Percentiles rank a stretch among this genome's conserved stretches.
phyloP scores from a whole-genome alignment of 2,113 vertebrate species.

The Cygnus buccinator region DNA sequence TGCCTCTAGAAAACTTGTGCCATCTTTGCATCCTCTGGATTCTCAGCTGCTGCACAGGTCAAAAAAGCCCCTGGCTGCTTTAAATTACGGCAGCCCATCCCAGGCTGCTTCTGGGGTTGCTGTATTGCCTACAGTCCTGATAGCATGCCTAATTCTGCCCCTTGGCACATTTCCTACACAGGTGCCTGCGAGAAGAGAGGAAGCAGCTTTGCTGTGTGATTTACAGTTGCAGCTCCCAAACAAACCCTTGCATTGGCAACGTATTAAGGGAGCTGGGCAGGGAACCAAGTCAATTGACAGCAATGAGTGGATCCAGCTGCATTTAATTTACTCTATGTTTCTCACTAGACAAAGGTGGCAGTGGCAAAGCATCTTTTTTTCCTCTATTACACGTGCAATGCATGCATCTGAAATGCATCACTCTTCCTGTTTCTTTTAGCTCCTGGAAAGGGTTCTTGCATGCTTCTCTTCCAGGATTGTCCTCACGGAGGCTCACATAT shows the following conservation, averaged over 20 bases:
- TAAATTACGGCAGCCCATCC: background rate
- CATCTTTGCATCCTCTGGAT: background rate
- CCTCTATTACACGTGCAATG: background rate
- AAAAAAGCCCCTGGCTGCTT: background rate
- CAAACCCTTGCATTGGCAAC: background rate
- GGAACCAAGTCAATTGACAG: constrained; percentile 10
- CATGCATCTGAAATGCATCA: background rate
- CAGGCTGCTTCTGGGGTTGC: background rate
- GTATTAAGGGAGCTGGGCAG: constrained; percentile 5
- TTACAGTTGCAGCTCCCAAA: background rate
- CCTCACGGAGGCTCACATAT: background rate
- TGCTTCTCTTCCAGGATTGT: background rate
- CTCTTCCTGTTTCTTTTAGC: background rate
- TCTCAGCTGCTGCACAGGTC: constrained; percentile 26
- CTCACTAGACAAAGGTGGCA: background rate
- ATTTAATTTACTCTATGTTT: background rate
- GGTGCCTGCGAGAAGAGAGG: background rate
- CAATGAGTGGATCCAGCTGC: background rate
- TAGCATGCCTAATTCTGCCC: background rate
- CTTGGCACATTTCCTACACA: background rate
- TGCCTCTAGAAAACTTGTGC: background rate
- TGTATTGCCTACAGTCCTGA: background rate
- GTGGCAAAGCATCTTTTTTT: background rate
- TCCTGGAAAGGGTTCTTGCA: background rate
- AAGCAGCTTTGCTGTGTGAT: background rate